These are phyloP conservation scores for Meiosimyza decipiens DNA, from an alignment of 2,888 invertebrate genomes.

Conservation along the genomic window DNA sequence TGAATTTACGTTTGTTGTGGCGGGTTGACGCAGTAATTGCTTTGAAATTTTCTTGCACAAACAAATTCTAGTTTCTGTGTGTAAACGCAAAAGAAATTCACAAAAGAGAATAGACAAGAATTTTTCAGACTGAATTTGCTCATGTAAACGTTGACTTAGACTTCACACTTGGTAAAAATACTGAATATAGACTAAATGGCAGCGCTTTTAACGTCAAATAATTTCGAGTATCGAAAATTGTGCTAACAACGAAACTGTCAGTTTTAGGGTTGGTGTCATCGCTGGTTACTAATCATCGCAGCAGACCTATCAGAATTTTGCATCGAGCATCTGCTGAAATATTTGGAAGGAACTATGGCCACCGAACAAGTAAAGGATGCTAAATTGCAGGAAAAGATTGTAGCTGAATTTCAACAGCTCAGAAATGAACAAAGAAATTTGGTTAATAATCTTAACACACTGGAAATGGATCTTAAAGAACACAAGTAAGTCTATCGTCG, in stretches of 20 bases:
- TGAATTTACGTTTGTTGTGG: no score
- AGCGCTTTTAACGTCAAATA: neutral
- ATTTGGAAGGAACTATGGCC: slow-evolving; percentile 55
- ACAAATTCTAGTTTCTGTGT: no score
- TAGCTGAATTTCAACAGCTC: slow-evolving; percentile 87
- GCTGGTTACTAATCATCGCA: neutral
- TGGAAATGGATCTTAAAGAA: slow-evolving; percentile 95
- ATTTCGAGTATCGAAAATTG: neutral
- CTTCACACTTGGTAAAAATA: no score
- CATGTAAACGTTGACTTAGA: no score
- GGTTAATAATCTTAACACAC: slow-evolving; percentile 88
- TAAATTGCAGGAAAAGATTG: slow-evolving; percentile 78
- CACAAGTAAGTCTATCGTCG: slow-evolving; percentile 79
- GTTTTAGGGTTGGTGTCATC: neutral
- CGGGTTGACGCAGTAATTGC: no score
- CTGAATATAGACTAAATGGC: neutral
- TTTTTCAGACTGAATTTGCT: no score
- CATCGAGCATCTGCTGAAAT: slow-evolving; percentile 17
- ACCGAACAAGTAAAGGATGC: slow-evolving; percentile 60
- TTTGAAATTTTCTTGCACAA: no score
- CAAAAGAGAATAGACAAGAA: no score
- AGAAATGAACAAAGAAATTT: slow-evolving; percentile 88
- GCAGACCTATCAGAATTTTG: slow-evolving; percentile 1
- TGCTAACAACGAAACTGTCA: neutral
- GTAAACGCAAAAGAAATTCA: no score